phyloP scores from a whole-genome alignment of 2,888 invertebrate genomes.

The Leptopilina drosophilae region DNA sequence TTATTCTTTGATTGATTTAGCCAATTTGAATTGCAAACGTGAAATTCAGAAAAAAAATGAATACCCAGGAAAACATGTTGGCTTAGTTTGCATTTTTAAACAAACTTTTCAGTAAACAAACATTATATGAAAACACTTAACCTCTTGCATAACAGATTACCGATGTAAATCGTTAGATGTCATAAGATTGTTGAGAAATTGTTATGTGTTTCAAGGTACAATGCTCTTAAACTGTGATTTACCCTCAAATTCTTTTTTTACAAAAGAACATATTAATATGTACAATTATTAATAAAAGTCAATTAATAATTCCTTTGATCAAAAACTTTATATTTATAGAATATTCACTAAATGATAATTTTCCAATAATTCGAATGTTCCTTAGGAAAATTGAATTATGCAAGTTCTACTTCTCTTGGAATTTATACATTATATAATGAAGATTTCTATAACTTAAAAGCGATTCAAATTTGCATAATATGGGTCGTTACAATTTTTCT shows the following conservation, averaged over 20 bases:
- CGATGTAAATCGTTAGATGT: slow-evolving; percentile 20
- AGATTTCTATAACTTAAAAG: slow-evolving; percentile 18
- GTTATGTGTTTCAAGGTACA: slow-evolving; percentile 17
- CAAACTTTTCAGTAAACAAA: slow-evolving; percentile 13
- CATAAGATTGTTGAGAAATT: slow-evolving; percentile 29
- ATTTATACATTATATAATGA: slow-evolving; percentile 16
- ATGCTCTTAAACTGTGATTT: slow-evolving; percentile 15
- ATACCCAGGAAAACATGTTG: slow-evolving; percentile 2
- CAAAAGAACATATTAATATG: background rate
- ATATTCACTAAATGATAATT: background rate
- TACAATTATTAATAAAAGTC: background rate
- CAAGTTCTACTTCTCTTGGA: slow-evolving; percentile 25
- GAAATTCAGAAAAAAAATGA: background rate
- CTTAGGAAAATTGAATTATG: slow-evolving; percentile 21
- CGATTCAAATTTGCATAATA: slow-evolving; percentile 14
- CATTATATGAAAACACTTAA: slow-evolving; percentile 12
- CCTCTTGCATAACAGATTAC: slow-evolving; percentile 24
- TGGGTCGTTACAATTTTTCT: slow-evolving; percentile 10
- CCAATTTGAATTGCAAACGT: slow-evolving; percentile 6
- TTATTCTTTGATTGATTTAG: background rate
- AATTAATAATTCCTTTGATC: background rate
- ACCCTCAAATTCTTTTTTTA: background rate
- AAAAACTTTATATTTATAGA: background rate
- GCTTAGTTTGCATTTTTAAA: slow-evolving; percentile 5
- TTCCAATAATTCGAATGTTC: slow-evolving; percentile 8